Base-by-base conservation (phyloP, 2,888 invertebrate species). In the Ochlodes sylvanus region DNA sequence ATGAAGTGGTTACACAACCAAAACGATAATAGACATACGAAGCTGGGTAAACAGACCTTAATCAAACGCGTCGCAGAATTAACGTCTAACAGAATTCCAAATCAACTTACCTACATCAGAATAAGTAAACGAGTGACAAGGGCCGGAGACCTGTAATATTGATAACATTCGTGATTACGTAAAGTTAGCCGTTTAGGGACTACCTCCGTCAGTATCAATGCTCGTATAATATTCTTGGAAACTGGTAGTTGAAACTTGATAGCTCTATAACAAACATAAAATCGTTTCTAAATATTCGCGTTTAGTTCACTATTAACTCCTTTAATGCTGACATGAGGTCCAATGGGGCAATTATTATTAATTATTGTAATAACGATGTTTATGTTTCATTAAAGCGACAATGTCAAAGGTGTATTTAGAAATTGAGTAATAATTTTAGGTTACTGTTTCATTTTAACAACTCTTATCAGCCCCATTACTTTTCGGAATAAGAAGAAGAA, bases 91-190 rank as follows among this genome's bases (percentile, higher is more conserved):
- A 81, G 83, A 84, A 83, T 84, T 81, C 83, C 71, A 78, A 86
- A 86, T 88, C 80, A 81, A 83, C 80, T 80, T 77, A 76, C 82
- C 81, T 81, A 77, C 82, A 76, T 86, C 83, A 81, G 77, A 80
- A 79, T 81, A 81, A 80, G 78, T 77, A 79, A 76, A 75, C 75
- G 71, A 77, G 77, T 84, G 85, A 72, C 71, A 70, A 60, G 71
- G 62, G 60, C 66, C 55, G 54, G 60, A 66, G 69, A 69, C 69
- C 62, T 69, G 56, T 60, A 72, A 70, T 75, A 76, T 76, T 72
- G 73, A 75, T 72, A 63, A 56, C 69, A 50, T 72, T 71, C 74
- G 70, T 71, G 71, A 71, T 75, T 74, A 71, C 70, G 71, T 73
- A 72, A 71, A 71, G 67, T 70, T 47, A 47, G 50, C 52, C 70